phyloP scores from a whole-genome alignment of 2,888 invertebrate genomes.

The Polia nebulosa region DNA sequence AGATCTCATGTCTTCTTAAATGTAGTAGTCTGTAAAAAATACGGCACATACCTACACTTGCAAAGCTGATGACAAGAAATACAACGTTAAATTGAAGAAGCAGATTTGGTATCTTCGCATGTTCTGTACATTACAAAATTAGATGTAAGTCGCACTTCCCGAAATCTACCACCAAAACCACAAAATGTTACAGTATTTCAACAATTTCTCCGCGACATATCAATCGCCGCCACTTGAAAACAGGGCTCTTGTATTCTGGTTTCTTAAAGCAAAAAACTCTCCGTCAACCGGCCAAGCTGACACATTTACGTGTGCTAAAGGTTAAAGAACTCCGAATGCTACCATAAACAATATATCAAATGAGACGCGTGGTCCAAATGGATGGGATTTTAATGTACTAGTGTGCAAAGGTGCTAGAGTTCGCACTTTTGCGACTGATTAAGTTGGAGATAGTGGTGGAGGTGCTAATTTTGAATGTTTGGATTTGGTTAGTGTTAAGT shows the following conservation, averaged over 20 bases:
- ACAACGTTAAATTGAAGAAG: background rate
- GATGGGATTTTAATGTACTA: slow-evolving; percentile 23
- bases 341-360: slow-evolving; percentile 68
- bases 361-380: slow-evolving; percentile 42
- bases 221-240: slow-evolving; percentile 47
- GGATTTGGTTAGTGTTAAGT: background rate
- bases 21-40: no score
- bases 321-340: slow-evolving; percentile 70
- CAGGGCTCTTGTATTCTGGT: slow-evolving; percentile 69
- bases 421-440: slow-evolving; percentile 18
- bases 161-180: background rate
- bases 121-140: background rate
- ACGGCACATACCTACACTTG: background rate
- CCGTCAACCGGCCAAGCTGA: slow-evolving; percentile 69
- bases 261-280: slow-evolving; percentile 69
- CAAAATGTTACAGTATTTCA: slow-evolving; percentile 24
- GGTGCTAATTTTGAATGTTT: slow-evolving; percentile 32
- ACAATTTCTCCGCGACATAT: slow-evolving; percentile 42
- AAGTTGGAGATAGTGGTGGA: background rate
- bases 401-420: slow-evolving; percentile 23
- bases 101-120: background rate
- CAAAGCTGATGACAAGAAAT: background rate
- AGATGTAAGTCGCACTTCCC: background rate
- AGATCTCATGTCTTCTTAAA: no score
- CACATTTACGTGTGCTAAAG: slow-evolving; percentile 73